phyloP scores from a whole-genome alignment of 2,888 invertebrate species.

The Oscheius onirici region DNA sequence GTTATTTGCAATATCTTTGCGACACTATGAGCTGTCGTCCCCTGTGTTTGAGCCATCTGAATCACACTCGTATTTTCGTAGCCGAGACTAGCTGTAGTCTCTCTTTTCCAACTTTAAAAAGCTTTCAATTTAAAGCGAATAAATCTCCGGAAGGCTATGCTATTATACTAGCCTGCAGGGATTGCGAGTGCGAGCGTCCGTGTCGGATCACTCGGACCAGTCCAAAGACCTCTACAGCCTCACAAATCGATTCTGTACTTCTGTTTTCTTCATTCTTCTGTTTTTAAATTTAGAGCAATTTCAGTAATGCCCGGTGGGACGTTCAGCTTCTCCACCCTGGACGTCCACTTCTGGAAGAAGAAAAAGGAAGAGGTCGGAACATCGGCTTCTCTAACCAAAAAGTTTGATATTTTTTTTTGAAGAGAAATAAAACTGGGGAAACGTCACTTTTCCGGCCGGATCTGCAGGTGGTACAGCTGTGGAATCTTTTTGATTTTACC shows the following conservation, averaged over 20 bases:
- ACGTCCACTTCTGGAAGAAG: slow-evolving; percentile 34
- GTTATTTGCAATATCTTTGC: background rate
- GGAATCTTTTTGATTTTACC: too few species aligned
- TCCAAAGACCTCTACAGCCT: background rate
- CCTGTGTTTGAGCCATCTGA: too few species aligned
- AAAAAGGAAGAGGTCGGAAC: slow-evolving; percentile 6
- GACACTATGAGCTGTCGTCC: background rate
- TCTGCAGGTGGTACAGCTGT: too few species aligned
- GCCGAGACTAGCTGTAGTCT: background rate
- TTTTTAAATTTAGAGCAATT: background rate
- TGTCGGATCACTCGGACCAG: slow-evolving; percentile 31
- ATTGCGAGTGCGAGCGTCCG: slow-evolving; percentile 15
- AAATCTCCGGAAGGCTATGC: background rate
- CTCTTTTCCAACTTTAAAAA: background rate
- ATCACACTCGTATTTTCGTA: too few species aligned
- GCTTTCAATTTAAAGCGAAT: too few species aligned
- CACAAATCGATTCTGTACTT: background rate
- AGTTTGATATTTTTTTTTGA: background rate
- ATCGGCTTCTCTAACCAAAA: background rate
- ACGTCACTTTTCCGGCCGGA: too few species aligned
- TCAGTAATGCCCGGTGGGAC: slow-evolving; percentile 15
- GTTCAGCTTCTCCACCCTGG: slow-evolving; percentile 22
- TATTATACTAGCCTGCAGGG: background rate
- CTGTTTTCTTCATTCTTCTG: background rate
- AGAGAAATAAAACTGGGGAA: too few species aligned